These are phyloP conservation scores for Cyanistes caeruleus DNA, from an alignment of 2,113 vertebrate species.

Conservation along the genomic window DNA sequence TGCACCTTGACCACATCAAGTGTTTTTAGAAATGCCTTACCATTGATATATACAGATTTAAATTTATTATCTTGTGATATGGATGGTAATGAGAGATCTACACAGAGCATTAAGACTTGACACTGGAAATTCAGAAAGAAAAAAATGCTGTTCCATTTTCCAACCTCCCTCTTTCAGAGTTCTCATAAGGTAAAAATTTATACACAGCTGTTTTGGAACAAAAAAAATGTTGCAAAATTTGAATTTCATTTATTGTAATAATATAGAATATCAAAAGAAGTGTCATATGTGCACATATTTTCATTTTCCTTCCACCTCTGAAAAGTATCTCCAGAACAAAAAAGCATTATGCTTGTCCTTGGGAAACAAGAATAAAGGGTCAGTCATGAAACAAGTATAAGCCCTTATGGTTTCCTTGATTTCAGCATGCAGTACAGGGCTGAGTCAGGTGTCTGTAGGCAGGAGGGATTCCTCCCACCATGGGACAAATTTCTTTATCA, in stretches of 20 bases:
- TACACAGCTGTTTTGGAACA: neutral
- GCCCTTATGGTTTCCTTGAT: neutral
- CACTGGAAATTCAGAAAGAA: neutral
- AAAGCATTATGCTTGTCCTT: neutral
- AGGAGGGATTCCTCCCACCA: neutral
- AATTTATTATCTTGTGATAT: neutral
- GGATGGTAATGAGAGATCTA: neutral
- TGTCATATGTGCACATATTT: neutral
- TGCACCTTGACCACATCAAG: neutral
- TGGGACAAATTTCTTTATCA: neutral
- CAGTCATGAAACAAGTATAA: neutral
- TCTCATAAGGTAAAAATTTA: neutral
- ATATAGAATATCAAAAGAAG: neutral
- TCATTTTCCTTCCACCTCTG: neutral
- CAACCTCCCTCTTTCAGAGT: neutral
- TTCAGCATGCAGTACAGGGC: neutral
- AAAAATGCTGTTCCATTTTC: neutral
- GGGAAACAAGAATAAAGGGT: neutral
- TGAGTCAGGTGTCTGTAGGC: neutral
- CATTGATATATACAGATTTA: neutral
- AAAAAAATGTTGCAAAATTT: neutral
- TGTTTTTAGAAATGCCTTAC: neutral
- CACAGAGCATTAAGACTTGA: neutral
- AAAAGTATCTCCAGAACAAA: neutral
- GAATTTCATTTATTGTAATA: neutral